Percentiles rank a stretch among this genome's conserved stretches.
Evolutionary conservation across 2,113 vertebrate genomes (phyloP).

Genomic region (Corythaeola cristata): DNA sequence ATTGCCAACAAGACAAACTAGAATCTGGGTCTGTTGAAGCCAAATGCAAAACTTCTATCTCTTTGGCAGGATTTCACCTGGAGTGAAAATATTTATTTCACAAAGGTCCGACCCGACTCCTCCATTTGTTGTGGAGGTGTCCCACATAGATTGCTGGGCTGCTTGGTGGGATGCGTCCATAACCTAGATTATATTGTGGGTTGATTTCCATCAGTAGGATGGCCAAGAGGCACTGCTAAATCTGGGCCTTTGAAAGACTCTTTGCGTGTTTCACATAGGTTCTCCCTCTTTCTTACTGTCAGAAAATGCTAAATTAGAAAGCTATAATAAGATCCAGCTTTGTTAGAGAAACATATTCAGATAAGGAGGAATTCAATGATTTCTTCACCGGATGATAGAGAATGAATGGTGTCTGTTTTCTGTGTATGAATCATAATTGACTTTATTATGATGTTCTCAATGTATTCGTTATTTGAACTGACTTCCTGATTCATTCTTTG

Average conservation of each 20-base stretch:
- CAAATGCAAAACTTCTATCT: not conserved
- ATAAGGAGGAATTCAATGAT: constrained; percentile 6
- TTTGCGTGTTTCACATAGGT: not conserved
- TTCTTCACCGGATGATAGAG: constrained; percentile 3
- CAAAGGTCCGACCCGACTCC: not conserved
- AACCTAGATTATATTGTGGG: not conserved
- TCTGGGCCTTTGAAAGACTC: not conserved
- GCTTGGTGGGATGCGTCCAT: not conserved
- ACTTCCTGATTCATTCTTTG: constrained; percentile 58
- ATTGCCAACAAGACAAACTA: constrained; percentile 18
- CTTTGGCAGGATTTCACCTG: constrained; percentile 21
- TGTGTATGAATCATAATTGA: constrained; percentile 44
- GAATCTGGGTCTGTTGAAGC: not conserved
- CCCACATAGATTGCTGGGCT: not conserved
- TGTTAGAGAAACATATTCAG: not conserved
- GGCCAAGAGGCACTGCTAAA: not conserved
- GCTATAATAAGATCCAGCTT: not conserved
- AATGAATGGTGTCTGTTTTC: constrained; percentile 63
- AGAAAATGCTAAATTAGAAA: not conserved
- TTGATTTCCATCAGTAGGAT: not conserved
- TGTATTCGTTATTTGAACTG: constrained; percentile 56
- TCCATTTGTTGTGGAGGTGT: not conserved
- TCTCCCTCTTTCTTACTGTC: not conserved
- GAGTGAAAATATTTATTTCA: not conserved
- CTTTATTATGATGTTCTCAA: constrained; percentile 52